Base-by-base conservation (phyloP, 2,888 invertebrate species). In the Lasius platythorax region DNA sequence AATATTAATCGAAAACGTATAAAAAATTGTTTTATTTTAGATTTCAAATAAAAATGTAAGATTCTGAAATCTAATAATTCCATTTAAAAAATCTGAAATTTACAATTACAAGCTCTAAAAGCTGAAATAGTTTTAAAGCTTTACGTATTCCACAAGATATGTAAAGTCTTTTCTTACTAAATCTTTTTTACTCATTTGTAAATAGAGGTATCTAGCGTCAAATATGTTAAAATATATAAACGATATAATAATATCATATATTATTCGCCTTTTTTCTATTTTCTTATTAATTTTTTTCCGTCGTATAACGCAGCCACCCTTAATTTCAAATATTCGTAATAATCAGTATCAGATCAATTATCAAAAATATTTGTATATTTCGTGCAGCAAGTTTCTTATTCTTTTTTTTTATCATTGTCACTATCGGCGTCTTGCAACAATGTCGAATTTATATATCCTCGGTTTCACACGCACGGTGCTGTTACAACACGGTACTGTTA, bases 61-160 rank as follows among this genome's bases (percentile, higher is more conserved):
- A 78, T 8, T 40, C 3, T n/a, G n/a, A 78, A 43, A 78, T 43
- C 15, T 15, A 43, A 78, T 78, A 72, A 72, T 78, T 56, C n/a
- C 28, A n/a, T 43, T 5, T n/a, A 58, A 12, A 53, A 28, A 72
- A 58, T 78, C 3, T 78, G 37, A 43, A 78, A 53, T 67, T 76
- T 50, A 50, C 15, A 78, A 23, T 15, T 50, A 8, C n/a, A 23
- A 56, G n/a, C 30, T 70, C 11, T n/a, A 56, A 56, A 40, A 70
- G 40, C 40, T 78, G 28, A 23, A 58, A 12, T 53, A 11, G 30
- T 15, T 58, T 56, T n/a, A 12, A 3, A 67, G 8, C 11, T 64
- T 50, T 50, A 40, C 15, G 11, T 3, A 15, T 37, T 28, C 73
- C 40, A 9, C 11, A 50, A 58, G 28, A 73, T 40, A 61, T 61